Evolutionary conservation across 1,140 invertebrate genomes (phyloP).

Genomic region (Macrosteles quadrilineatus): DNA sequence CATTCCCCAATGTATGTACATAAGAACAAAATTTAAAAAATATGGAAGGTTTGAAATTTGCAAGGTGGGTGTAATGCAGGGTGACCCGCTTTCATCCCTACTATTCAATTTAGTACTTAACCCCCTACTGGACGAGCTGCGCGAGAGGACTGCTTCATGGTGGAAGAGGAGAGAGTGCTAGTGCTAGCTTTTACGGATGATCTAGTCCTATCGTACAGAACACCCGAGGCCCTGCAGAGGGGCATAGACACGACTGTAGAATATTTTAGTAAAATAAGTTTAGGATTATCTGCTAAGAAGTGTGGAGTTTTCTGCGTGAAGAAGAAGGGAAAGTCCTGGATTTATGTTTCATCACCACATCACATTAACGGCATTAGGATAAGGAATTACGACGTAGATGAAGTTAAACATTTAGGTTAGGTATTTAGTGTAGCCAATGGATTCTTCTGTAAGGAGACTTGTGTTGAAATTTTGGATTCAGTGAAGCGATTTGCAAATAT

Average conservation of each 20-base stretch:
- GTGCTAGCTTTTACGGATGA: conserved; percentile 47
- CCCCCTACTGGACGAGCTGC: conserved; percentile 20
- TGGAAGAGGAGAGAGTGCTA: conserved; percentile 3
- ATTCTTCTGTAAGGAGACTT: background rate
- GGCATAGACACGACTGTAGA: background rate
- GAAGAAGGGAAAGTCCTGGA: background rate
- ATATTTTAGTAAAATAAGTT: background rate
- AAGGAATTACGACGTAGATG: background rate
- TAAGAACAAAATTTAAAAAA: background rate
- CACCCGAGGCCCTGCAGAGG: background rate
- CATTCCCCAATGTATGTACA: no score
- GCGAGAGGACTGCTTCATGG: background rate
- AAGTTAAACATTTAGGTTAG: background rate
- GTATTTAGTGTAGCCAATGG: background rate
- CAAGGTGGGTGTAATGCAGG: conserved; percentile 43
- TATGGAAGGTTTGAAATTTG: background rate
- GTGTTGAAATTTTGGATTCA: background rate
- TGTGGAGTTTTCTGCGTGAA: background rate
- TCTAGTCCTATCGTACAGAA: conserved; percentile 38
- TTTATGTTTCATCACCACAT: no score
- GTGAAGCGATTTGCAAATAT: background rate
- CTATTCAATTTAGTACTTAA: conserved; percentile 40
- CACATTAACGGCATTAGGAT: no score
- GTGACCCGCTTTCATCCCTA: conserved; percentile 43
- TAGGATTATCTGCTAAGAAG: background rate